Percentiles rank a stretch among this genome's conserved stretches.
Evolutionary conservation across 2,113 vertebrate genomes (phyloP).

Genomic region (crab-eating macaque (Macaca fascicularis)): T2T-MFA8v1.1 NC_088381.1:47101001-47101500

Average conservation of each 20-base stretch:
- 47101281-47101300: background rate
- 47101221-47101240: no score
- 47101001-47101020: accelerated
- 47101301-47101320: background rate
- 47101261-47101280: background rate
- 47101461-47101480: background rate
- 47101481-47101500: background rate
- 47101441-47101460: background rate
- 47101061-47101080: background rate
- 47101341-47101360: background rate
- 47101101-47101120: background rate
- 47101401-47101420: background rate
- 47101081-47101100: no score
- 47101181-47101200: background rate
- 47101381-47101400: background rate
- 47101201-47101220: no score
- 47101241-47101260: background rate
- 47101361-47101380: background rate
- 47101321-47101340: no score
- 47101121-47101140: background rate
- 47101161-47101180: no score
- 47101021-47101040: no score
- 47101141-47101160: no score
- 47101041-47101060: no score
- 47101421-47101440: background rate